Base-by-base conservation (phyloP, 2,888 invertebrate genomes). In the Glyphotaelius pellucidus region DNA sequence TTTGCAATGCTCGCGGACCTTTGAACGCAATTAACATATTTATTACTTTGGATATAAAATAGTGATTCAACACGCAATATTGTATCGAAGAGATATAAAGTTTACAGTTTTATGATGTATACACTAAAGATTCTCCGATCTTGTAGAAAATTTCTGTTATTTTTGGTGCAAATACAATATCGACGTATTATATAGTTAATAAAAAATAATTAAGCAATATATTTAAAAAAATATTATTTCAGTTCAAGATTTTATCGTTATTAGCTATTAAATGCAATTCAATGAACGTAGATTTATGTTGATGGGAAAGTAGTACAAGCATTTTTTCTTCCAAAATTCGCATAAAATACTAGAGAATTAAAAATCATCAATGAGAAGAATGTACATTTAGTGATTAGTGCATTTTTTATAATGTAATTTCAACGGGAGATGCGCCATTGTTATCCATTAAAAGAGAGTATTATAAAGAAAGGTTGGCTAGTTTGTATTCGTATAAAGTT, bases 11-110 rank as follows among this genome's bases (percentile, higher is more conserved):
- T 81, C 14, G 30, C 32, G 19, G 19, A 81, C 81, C 81, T 81
- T 81, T 81, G 81, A 81, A 81, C 81, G 15, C 32, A 81, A 81
- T 81, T 31, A 81, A 81, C 30, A 81, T 81, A 31, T 81, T 32
- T 81, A 32, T 81, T 4, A 81, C 32, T 32, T 32, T 32, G 32
- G 31, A 81, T 32, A 15, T 81, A 81, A 81, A 81, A 1, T 7
- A 67, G 67, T 67, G 25, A 67, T 25, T 67, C 25, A 67, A 67
- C 67, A 3, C 9, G 9, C n/a, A 67, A 67, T 9, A 7, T 2
- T 67, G 25, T n/a, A 67, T 67, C 25, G 19, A 19, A 52, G 4
- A 52, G 4, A 52, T 19, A 52, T 52, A 47, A 15, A 47, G 47
- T 42, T 1, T 47, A 14, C 12, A 47, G 47, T 4, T 14, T 15